Evolutionary conservation across 2,797 vertebrate species (phyloP).

Genomic region (Agapornis canus): DNA sequence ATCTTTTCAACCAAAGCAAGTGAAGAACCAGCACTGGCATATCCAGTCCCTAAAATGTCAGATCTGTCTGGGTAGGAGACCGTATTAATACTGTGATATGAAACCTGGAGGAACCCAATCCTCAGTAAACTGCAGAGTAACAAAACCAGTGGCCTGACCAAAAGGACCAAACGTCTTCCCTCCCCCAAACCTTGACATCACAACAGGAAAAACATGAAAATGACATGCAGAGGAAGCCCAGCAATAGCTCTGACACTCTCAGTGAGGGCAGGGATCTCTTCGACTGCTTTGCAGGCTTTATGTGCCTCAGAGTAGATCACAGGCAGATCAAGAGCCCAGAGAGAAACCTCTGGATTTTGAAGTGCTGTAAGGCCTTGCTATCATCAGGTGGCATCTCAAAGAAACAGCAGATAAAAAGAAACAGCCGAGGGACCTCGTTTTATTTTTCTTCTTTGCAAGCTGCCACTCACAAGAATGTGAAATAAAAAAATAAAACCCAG

Average conservation of each 20-base stretch:
- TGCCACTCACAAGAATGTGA: rapidly evolving
- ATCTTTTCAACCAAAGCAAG: not conserved
- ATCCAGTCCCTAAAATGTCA: not conserved
- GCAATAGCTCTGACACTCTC: not conserved
- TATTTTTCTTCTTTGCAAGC: not conserved
- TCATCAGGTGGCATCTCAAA: not conserved
- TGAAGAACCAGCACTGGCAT: not conserved
- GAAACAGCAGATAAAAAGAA: not conserved
- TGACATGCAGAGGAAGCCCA: not conserved
- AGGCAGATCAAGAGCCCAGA: not conserved
- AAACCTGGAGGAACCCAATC: not conserved
- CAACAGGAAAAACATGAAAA: not conserved
- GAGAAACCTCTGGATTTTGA: not conserved
- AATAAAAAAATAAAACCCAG: rapidly evolving
- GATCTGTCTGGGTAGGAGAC: not conserved
- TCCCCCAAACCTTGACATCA: not conserved
- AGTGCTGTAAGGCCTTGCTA: not conserved
- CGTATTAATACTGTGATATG: not conserved
- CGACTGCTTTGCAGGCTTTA: rapidly evolving
- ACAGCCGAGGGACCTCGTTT: not conserved
- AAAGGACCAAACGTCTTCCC: not conserved
- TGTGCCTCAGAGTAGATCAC: not conserved
- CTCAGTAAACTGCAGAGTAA: not conserved
- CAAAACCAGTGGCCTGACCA: rapidly evolving
- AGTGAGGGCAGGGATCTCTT: not conserved